Conservation (phyloP, 2,113 vertebrate genomes). For the Scytalopus superciliaris region DNA sequence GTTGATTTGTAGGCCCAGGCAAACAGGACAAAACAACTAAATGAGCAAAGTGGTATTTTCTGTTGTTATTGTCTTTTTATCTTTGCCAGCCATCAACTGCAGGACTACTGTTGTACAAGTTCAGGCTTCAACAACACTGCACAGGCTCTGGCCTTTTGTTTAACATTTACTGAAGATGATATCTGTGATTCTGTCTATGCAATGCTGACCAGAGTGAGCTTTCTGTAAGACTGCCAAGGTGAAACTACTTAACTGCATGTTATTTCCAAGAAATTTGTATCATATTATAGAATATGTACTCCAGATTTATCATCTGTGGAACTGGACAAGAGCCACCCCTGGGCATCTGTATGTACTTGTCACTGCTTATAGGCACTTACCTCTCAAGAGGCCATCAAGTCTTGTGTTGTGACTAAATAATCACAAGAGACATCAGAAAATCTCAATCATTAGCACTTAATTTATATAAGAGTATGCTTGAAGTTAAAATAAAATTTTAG, state of each 20-base stretch:
- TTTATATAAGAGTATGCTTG: not conserved
- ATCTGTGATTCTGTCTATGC: not conserved
- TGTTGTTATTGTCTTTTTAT: not conserved
- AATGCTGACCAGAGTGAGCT: not conserved
- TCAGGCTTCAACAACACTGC: not conserved
- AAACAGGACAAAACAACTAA: not conserved
- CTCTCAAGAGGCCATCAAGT: not conserved
- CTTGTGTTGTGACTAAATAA: not conserved
- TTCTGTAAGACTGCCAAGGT: rapidly evolving
- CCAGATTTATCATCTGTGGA: not conserved
- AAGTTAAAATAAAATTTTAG: not conserved
- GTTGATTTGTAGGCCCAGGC: not conserved
- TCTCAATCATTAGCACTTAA: not conserved
- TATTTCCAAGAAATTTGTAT: not conserved
- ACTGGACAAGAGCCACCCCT: not conserved
- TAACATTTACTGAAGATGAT: not conserved
- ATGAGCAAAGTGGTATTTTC: not conserved
- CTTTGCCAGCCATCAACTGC: not conserved
- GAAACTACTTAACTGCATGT: not conserved
- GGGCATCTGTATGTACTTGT: not conserved
- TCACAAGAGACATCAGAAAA: not conserved
- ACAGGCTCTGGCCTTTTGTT: not conserved
- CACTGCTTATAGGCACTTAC: not conserved
- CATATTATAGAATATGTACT: not conserved
- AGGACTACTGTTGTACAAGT: not conserved